Base-by-base conservation (phyloP, 2,113 vertebrate genomes). In the Cryptotis parvus region DNA sequence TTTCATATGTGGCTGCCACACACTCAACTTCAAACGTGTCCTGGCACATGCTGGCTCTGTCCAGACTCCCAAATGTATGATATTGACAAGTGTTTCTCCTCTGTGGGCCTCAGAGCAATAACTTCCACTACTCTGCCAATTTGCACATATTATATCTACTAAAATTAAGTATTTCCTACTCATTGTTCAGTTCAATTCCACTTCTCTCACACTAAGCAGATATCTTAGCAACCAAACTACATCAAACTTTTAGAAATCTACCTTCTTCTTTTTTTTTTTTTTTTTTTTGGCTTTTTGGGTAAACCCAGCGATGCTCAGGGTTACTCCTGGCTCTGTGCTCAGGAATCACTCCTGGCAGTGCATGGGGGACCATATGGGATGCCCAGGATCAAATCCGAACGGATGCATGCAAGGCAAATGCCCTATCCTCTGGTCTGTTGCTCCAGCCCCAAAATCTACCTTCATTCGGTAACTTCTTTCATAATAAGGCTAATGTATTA, bases 171-270 rank as follows among this genome's bases (percentile, higher is more conserved):
- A 31, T 3, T 6, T 1, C 1, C 4, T 6, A 52, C 8, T 27
- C 10, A 4, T 66, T 58, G 14, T n/a, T 70, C 6, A 29, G 79
- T 22, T 39, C 31, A 41, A 4, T 58, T 58, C 20, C 35, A 12
- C 29, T 39, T 76, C 26, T 15, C 43, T 39, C 9, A 31, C 0
- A 14, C 6, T 7, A 87, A 24, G 27, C 2, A 52, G 11, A 39
- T 6, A 41, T n/a, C 2, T 2, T 24, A 29, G 0, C 18, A 39
- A 84, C 49, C 7, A 5, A 29, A 29, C 2, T 9, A 14, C 0
- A 9, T n/a, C 2, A 39, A 43, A 31, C 6, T 18, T 0, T 27
- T 41, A 84, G 7, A 5, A 35, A 27, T 27, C 12, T 11, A 52
- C 61, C 27, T 45, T 74, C 4, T n/a, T n/a, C n/a, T n/a, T n/a